phyloP scores from a whole-genome alignment of 2,113 vertebrate genomes.

The Chloroceryle aenea region DNA sequence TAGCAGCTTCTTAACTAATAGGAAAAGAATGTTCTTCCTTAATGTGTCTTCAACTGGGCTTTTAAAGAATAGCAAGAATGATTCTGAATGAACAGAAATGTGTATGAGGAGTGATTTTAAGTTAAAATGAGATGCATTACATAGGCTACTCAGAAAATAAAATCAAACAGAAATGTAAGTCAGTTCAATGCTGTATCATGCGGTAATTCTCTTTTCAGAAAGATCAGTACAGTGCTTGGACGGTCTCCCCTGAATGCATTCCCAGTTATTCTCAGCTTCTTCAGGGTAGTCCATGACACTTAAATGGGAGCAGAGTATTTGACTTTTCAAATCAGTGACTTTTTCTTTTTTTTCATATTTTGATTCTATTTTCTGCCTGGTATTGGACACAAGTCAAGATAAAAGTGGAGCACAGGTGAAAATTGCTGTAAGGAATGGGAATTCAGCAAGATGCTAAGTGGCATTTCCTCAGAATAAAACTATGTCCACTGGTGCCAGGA shows the following conservation, averaged over 20 bases:
- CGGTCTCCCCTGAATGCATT: neutral
- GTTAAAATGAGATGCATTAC: neutral
- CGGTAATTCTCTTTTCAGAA: conserved; percentile 11
- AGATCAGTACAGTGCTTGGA: neutral
- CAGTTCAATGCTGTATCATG: neutral
- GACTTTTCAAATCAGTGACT: conserved; percentile 35
- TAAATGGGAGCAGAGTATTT: neutral
- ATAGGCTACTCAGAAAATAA: neutral
- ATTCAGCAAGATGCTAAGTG: neutral
- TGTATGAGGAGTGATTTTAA: neutral
- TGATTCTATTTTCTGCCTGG: conserved; percentile 43
- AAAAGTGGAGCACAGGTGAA: conserved; percentile 51
- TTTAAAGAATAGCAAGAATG: neutral
- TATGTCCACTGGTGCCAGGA: neutral
- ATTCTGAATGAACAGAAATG: neutral
- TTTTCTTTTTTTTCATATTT: neutral
- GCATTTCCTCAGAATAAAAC: conserved; percentile 15
- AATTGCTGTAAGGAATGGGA: conserved; percentile 13
- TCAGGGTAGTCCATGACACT: neutral
- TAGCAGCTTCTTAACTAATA: neutral
- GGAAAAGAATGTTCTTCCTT: neutral
- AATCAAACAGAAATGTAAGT: neutral
- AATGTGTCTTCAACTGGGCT: neutral
- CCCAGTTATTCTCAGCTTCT: neutral
- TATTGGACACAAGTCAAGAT: conserved; percentile 48